A percentile compares a stretch with the other conserved stretches of the same genome.
phyloP scores from a whole-genome alignment of 2,888 invertebrate genomes.

The Phymatocera aterrima region DNA sequence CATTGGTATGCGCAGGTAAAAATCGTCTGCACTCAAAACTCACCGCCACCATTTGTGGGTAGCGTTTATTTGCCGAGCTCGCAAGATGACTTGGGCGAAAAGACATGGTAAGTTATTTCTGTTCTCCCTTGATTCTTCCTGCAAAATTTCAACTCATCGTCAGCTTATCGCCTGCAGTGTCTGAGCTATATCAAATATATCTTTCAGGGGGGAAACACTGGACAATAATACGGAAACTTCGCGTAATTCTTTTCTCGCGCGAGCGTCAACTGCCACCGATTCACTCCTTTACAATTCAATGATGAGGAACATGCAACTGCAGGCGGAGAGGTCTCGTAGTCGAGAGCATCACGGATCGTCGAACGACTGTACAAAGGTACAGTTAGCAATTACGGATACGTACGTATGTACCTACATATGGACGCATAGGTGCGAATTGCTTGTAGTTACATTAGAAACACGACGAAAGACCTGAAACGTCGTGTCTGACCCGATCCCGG shows the following conservation, averaged over 20 bases:
- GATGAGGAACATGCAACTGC: not conserved
- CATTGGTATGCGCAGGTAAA: not conserved
- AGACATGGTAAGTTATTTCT: conserved; percentile 1
- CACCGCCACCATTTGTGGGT: not conserved
- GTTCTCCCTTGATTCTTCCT: conserved; percentile 8
- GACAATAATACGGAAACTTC: not conserved
- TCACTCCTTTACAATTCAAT: not conserved
- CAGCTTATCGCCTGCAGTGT: not conserved
- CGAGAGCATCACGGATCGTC: not conserved
- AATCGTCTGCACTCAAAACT: not conserved
- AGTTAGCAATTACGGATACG: conserved; percentile 55
- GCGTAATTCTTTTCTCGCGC: not conserved
- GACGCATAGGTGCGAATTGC: conserved; percentile 56
- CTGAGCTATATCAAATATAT: too few relatives aligned
- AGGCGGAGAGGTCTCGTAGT: not conserved
- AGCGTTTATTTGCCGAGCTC: not conserved
- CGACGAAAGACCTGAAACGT: not conserved
- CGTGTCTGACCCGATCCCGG: conserved; percentile 19
- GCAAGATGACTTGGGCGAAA: conserved; percentile 12
- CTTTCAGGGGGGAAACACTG: too few relatives aligned
- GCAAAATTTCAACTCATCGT: not conserved
- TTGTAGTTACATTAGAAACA: conserved; percentile 66
- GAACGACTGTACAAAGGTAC: not conserved
- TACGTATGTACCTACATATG: too few relatives aligned
- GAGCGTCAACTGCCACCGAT: not conserved